Percentiles rank a stretch among this genome's conserved stretches.
These are phyloP conservation scores for Lepus oiostolus DNA, from an alignment of 2,797 vertebrate genomes.

Conservation along the genomic window DNA sequence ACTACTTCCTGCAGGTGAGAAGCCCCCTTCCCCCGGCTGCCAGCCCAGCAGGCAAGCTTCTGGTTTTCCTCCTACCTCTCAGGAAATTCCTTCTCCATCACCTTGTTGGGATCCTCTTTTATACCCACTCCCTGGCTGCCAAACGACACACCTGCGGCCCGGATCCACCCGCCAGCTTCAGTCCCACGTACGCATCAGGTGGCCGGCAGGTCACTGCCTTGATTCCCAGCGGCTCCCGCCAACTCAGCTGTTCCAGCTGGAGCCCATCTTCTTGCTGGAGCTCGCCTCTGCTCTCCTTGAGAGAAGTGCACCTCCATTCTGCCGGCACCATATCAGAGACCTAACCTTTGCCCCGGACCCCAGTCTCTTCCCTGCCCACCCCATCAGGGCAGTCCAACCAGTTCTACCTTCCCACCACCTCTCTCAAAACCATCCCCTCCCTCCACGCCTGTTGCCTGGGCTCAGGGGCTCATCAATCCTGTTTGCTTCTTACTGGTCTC, in stretches of 20 bases:
- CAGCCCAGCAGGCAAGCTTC: neutral
- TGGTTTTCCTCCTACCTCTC: neutral
- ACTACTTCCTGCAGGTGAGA: neutral
- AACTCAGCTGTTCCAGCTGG: neutral
- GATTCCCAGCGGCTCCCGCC: neutral
- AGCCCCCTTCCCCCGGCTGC: neutral
- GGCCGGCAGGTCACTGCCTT: neutral
- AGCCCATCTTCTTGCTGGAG: slow-evolving; percentile 13
- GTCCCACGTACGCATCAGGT: neutral
- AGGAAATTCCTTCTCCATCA: slow-evolving; percentile 14
- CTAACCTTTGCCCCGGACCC: neutral
- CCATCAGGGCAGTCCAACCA: neutral
- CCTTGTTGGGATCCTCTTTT: neutral
- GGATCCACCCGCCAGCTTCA: neutral
- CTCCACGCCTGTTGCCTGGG: neutral
- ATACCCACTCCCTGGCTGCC: neutral
- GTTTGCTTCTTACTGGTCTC: neutral
- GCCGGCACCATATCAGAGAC: neutral
- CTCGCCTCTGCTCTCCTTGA: neutral
- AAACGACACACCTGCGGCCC: neutral
- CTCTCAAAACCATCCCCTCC: neutral
- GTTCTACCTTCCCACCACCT: neutral
- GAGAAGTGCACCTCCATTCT: neutral
- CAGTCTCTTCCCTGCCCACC: neutral
- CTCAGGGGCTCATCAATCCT: neutral